Base-by-base conservation (phyloP, 2,113 vertebrate species). In the Pogonocichla stellata region DNA sequence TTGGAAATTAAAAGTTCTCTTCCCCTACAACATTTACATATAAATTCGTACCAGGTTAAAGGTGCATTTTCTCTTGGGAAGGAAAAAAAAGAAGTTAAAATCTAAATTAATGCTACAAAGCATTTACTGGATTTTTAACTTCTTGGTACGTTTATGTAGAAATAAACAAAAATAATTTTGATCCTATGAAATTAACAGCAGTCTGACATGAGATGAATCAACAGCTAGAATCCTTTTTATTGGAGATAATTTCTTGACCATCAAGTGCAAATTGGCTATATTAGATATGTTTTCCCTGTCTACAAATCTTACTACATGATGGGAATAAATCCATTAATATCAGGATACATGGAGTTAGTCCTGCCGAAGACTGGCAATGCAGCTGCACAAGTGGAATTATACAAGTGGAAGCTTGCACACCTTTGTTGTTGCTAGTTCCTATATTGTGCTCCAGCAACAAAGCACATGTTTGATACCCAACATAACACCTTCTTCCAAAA, bases 391-490 rank as follows among this genome's bases (percentile, higher is more conserved):
- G 18, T 50, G 24, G 54, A 80, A 57, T 64, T 87, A 64, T 14
- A 42, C 14, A 64, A 70, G 10, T 20, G 26, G 47, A 85, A 88
- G 31, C 43, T 2, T 40, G 31, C 17, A 48, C 12, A 54, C 9
- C 17, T 61, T 20, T 58, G 43, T 34, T 64, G 11, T 54, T 83
- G 40, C 19, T 33, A 74, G 20, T 40, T 60, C 20, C 24, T 42
- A 20, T 5, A 33, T 10, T 77, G 33, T 20, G 22, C 33, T 86
- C 51, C 54, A 78, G 40, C 24, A 65, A 36, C 23, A 60, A 69
- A 80, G 33, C 23, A 47, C 54, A 5, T 0, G 0, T 22, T 26
- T 90, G 33, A 12, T 43, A 36, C 16, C 16, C 2, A 4, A 16
- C 16, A 12, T 51, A 28, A 40, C 9, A 13, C 6, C 24, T 47